A percentile compares a stretch with the other conserved stretches of the same genome.
Evolutionary conservation across 2,113 vertebrate genomes (phyloP).

Genomic region (Eulemur macaco): DNA sequence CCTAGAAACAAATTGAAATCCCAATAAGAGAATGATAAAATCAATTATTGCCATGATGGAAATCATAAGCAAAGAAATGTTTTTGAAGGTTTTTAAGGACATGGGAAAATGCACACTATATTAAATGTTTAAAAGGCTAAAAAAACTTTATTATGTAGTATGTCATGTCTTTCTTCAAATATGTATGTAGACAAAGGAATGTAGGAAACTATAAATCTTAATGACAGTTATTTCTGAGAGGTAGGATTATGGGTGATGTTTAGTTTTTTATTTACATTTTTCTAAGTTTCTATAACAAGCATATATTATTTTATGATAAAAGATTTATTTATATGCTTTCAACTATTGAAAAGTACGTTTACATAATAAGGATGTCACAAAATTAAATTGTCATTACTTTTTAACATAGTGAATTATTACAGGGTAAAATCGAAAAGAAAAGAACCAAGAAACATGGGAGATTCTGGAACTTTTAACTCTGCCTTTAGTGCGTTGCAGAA

Average conservation of each 20-base stretch:
- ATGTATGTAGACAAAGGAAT: slow-evolving; percentile 50
- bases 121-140: slow-evolving; percentile 26
- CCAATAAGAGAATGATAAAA: not conserved
- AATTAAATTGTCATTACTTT: slow-evolving; percentile 15
- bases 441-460: not conserved
- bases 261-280: slow-evolving; percentile 56
- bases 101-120: slow-evolving; percentile 34
- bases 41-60: slow-evolving; percentile 31
- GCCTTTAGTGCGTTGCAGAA: not conserved
- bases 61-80: slow-evolving; percentile 36
- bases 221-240: slow-evolving; percentile 66
- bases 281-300: slow-evolving; percentile 12
- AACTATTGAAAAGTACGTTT: slow-evolving; percentile 41
- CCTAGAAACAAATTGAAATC: not conserved
- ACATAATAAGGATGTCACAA: not conserved
- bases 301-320: slow-evolving; percentile 33
- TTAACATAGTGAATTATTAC: not conserved
- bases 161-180: slow-evolving; percentile 39
- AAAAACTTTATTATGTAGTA: slow-evolving; percentile 18
- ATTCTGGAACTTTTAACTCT: slow-evolving; percentile 30
- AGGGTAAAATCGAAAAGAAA: not conserved
- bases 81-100: slow-evolving; percentile 56
- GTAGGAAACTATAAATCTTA: slow-evolving; percentile 66
- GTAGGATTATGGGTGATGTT: not conserved
- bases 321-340: slow-evolving; percentile 12